Evolutionary conservation across 2,888 invertebrate genomes (phyloP), one percentile per base, ranked within the genome.

Genomic region (Drosophila setosimentum): DNA sequence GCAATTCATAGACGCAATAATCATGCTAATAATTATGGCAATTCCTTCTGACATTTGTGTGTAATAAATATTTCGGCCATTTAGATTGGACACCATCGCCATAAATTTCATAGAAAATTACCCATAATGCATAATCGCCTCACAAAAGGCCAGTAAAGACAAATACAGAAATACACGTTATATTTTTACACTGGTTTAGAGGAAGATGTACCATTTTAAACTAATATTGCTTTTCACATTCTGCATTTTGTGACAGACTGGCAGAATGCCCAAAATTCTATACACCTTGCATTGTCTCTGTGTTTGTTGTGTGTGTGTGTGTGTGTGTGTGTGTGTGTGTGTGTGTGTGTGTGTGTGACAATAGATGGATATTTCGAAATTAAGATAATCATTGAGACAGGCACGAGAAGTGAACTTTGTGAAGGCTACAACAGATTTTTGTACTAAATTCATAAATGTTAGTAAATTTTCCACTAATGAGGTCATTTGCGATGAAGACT

Each of bases 21-120:
- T 87, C 85, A 72, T 73, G 76, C 79, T 81, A 84, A 84, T 84
- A 84, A 87, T 87, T 87, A 83, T 85, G 81, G 76, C 88, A 83
- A 87, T 84, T 81, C 68, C 70, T 59, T 70, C 69, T 62, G 87
- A 83, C 78, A 74, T 87, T 80, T 76, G 76, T 78, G 68, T 74
- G 69, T 69, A 78, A 84, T 87, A 87, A 82, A 82, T 80, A 84
- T 82, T 72, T 83, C 54, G 73, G 69, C 64, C 68, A 73, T 69
- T 73, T 67, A 73, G 83, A 29, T 40, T 68, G 42, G 21, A 48
- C 55, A 62, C 50, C 59, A 65, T 64, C 59, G 67, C 59, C 76
- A 83, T 73, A 83, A 79, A 83, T 83, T 76, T 68, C 58, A 50
- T 58, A 79, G 58, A 76, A 81, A 68, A 76, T 80, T 62, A 58